Evolutionary conservation across 2,888 invertebrate species (phyloP).

Genomic region (Bibio marci): DNA sequence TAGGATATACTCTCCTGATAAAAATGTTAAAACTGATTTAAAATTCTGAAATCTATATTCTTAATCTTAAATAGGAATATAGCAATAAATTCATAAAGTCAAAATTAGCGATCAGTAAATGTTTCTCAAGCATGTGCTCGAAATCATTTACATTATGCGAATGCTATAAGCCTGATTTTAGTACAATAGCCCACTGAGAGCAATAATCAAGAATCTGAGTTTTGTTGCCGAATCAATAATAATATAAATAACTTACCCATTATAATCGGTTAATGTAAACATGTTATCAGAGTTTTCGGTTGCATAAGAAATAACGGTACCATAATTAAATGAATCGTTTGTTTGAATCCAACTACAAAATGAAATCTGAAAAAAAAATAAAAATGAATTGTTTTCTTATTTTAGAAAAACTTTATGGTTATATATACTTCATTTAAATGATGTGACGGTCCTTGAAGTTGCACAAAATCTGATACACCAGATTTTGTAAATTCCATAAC

Average conservation of each 20-base stretch:
- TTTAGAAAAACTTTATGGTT: background rate
- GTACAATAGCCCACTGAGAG: too few relatives aligned
- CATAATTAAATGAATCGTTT: conserved; percentile 43
- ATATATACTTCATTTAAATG: conserved; percentile 30
- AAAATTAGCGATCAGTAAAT: too few relatives aligned
- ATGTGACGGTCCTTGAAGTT: conserved; percentile 30
- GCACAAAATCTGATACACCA: conserved; percentile 39
- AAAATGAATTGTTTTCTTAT: background rate
- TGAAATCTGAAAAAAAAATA: conserved; percentile 29
- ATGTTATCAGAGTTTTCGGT: conserved; percentile 39
- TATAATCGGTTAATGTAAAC: conserved; percentile 49
- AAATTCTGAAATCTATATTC: too few relatives aligned
- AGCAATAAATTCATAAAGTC: too few relatives aligned
- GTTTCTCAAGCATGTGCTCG: too few relatives aligned
- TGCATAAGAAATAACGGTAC: conserved; percentile 50
- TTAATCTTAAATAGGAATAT: too few relatives aligned
- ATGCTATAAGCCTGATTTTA: too few relatives aligned
- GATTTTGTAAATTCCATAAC: conserved; percentile 37
- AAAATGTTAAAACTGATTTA: too few relatives aligned
- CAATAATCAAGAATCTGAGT: too few relatives aligned
- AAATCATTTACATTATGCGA: too few relatives aligned
- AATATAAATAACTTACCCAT: conserved; percentile 32
- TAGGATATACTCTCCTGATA: too few relatives aligned
- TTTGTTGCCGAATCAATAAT: too few relatives aligned
- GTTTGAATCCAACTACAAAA: conserved; percentile 48